Conservation (phyloP, 2,888 invertebrate genomes). For the Taphrorychus bicolor region DNA sequence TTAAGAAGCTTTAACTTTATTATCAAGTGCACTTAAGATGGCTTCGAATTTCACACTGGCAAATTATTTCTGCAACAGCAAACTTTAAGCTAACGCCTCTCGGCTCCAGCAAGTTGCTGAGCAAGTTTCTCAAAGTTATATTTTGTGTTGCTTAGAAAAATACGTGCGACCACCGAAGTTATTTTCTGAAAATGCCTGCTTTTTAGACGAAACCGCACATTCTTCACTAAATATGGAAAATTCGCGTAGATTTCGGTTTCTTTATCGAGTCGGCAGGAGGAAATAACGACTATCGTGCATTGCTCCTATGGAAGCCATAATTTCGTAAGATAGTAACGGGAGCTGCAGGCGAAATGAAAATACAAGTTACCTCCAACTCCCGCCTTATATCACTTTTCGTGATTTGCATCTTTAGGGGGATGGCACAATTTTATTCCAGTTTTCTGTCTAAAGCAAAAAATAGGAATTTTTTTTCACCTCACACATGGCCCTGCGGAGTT, state of each 20-base stretch:
- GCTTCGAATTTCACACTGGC: background rate
- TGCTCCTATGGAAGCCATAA: background rate
- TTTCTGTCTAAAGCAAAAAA: background rate
- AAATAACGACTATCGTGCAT: background rate
- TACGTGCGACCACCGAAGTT: background rate
- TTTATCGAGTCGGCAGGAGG: background rate
- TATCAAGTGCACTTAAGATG: background rate
- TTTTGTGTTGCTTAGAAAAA: background rate
- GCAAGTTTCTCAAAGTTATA: background rate
- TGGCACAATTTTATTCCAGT: background rate
- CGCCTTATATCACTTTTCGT: background rate
- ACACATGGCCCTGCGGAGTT: background rate
- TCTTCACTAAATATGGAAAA: background rate
- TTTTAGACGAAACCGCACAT: no score
- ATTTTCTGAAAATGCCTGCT: no score
- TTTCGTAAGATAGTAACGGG: background rate
- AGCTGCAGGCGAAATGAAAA: background rate
- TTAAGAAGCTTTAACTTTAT: background rate
- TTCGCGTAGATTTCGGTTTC: background rate
- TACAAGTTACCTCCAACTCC: background rate
- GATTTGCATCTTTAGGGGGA: background rate
- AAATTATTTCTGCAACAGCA: background rate
- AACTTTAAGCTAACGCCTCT: background rate
- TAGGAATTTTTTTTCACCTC: background rate
- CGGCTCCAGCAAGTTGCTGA: background rate